Base-by-base conservation (phyloP, 2,888 invertebrate genomes). In the Mesopsocus fuscifrons region DNA sequence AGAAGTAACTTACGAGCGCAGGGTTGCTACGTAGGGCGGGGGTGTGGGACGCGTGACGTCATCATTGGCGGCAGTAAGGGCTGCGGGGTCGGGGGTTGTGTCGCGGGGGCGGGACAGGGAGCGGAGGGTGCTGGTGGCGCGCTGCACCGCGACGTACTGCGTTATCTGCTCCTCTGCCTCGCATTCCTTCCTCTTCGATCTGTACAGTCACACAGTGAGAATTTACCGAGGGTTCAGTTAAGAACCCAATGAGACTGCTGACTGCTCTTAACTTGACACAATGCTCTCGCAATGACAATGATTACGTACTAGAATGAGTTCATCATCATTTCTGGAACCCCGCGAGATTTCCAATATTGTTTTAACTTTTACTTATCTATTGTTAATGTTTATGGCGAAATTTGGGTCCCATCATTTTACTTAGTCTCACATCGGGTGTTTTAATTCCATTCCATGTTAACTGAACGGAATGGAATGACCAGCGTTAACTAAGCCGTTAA, bases 121-220 rank as follows among this genome's bases (percentile, higher is more conserved):
- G 47, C 72, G 66, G 11, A 74, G 55, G 5, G 71, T 72, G 41
- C 71, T 69, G 17, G 70, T 66, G 5, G 70, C 71, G 45, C 68
- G 65, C 52, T 66, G 66, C 8, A 66, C 63, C n/a, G n/a, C n/a
- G n/a, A n/a, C 68, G 52, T 72, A 73, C 53, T 74, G 73, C 3
- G 71, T 71, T 66, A 72, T 70, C 59, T 73, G 72, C 22, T 71
- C 69, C 9, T 67, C 65, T 6, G 71, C 56, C 31, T 35, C 33
- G 16, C n/a, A 13, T 32, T 11, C 34, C 9, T 35, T 43, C 22
- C 9, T 34, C 33, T 16, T 34, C 16, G 26, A 34, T 22, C 30
- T 32, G 4, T 9, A 33, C 11, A 34, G 6, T 3, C n/a, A n/a
- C n/a, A n/a, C n/a, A n/a, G n/a, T n/a, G n/a, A 15, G 9, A 34